Evolutionary conservation across 2,113 vertebrate species (phyloP).

Genomic region (Balaeniceps rex): DNA sequence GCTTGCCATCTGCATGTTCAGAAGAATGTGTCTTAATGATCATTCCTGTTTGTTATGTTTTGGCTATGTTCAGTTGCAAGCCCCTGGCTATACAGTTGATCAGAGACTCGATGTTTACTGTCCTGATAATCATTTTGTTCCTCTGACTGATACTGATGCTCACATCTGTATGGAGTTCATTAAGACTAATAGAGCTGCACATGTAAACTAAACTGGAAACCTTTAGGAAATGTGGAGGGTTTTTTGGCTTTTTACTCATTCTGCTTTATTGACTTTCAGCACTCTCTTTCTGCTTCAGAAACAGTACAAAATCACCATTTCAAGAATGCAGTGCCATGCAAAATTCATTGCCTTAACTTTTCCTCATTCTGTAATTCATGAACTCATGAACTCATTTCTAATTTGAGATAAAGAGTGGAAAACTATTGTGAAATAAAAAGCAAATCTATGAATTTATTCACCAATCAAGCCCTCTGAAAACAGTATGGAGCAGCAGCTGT

Average conservation of each 20-base stretch:
- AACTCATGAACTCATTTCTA: neutral
- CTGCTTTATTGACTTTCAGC: neutral
- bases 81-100: neutral
- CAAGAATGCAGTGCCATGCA: neutral
- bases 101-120: neutral
- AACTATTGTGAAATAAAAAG: neutral
- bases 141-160: neutral
- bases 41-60: neutral
- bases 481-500: neutral
- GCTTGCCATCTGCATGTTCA: neutral
- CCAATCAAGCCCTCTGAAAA: neutral
- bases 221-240: neutral
- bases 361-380: neutral
- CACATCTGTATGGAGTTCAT: neutral
- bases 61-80: neutral
- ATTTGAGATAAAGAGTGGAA: neutral
- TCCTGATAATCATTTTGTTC: neutral
- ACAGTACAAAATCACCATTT: neutral
- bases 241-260: neutral
- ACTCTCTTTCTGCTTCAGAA: neutral
- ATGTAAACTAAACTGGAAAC: neutral
- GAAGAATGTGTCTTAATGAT: rapidly evolving
- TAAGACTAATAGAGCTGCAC: neutral
- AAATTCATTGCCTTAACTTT: neutral
- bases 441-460: neutral